These are phyloP conservation scores for Drosophila lacteicornis DNA, from an alignment of 1,140 invertebrate genomes.

Conservation along the genomic window DNA sequence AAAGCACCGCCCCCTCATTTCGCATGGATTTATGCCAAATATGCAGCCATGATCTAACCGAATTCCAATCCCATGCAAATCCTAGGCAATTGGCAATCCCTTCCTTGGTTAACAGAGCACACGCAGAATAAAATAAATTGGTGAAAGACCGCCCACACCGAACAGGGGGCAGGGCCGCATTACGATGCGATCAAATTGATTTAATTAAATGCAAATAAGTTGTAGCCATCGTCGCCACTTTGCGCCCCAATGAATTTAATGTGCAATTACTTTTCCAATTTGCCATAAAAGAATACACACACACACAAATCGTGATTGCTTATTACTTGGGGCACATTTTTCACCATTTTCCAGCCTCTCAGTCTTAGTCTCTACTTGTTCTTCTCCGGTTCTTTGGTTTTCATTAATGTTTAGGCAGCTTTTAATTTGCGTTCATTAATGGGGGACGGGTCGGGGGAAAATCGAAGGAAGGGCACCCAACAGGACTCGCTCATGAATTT, in stretches of 20 bases:
- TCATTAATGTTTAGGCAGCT: slow-evolving; percentile 68
- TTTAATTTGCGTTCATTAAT: slow-evolving; percentile 75
- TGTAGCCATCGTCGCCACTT: slow-evolving; percentile 12
- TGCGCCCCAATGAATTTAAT: slow-evolving; percentile 50
- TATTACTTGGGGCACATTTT: slow-evolving; percentile 64
- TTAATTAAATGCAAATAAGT: slow-evolving; percentile 71
- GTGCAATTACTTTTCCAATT: slow-evolving; percentile 74
- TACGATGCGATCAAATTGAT: slow-evolving; percentile 55
- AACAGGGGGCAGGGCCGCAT: neutral
- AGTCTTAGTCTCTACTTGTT: neutral
- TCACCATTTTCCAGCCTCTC: slow-evolving; percentile 30
- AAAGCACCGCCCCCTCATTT: neutral
- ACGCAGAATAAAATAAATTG: slow-evolving; percentile 45
- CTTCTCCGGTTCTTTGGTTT: slow-evolving; percentile 42
- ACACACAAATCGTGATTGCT: slow-evolving; percentile 75
- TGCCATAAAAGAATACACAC: slow-evolving; percentile 57
- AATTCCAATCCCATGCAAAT: slow-evolving; percentile 52
- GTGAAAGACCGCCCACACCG: neutral
- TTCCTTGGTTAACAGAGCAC: neutral
- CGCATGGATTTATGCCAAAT: slow-evolving; percentile 47
- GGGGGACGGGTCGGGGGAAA: neutral
- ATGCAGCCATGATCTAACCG: slow-evolving; percentile 28
- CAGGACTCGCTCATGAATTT: slow-evolving; percentile 75
- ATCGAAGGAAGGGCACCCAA: slow-evolving; percentile 21
- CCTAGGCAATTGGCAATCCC: slow-evolving; percentile 58